phyloP scores from a whole-genome alignment of 2,888 invertebrate species.

The Lacanobia wlatinum region DNA sequence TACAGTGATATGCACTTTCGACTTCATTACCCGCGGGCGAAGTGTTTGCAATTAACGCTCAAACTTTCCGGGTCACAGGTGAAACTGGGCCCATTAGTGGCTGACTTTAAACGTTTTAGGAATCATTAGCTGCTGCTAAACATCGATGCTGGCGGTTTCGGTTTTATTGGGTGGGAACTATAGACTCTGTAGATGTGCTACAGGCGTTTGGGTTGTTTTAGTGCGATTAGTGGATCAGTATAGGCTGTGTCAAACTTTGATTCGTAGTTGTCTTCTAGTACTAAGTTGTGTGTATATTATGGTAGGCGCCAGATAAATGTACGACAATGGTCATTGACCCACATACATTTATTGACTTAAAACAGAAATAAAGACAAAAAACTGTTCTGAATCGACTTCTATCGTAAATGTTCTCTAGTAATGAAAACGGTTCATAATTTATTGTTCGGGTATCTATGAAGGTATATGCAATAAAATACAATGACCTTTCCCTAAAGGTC shows the following conservation, averaged over 20 bases:
- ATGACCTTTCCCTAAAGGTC: too few species aligned
- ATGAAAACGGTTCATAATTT: too few species aligned
- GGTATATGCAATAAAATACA: too few species aligned
- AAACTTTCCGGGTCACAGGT: conserved; percentile 83
- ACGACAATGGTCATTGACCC: too few species aligned
- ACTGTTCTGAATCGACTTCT: too few species aligned
- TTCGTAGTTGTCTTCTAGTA: not conserved
- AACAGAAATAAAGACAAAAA: too few species aligned
- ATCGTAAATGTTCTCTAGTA: too few species aligned
- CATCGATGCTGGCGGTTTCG: conserved; percentile 46
- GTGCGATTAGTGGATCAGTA: not conserved
- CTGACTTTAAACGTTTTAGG: conserved; percentile 74
- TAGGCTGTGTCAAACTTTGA: not conserved
- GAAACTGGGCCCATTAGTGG: conserved; percentile 77
- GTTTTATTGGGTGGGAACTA: conserved; percentile 36
- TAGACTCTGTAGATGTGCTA: not conserved
- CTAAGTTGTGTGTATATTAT: too few species aligned
- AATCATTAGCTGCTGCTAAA: conserved; percentile 64
- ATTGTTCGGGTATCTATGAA: too few species aligned
- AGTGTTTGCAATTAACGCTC: conserved; percentile 82
- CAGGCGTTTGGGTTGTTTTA: not conserved
- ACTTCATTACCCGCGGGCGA: conserved; percentile 78
- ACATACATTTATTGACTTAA: too few species aligned
- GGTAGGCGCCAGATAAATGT: too few species aligned
- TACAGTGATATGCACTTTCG: conserved; percentile 83